Evolutionary conservation across 2,113 vertebrate genomes (phyloP).

Genomic region (Oophaga pumilio): DNA sequence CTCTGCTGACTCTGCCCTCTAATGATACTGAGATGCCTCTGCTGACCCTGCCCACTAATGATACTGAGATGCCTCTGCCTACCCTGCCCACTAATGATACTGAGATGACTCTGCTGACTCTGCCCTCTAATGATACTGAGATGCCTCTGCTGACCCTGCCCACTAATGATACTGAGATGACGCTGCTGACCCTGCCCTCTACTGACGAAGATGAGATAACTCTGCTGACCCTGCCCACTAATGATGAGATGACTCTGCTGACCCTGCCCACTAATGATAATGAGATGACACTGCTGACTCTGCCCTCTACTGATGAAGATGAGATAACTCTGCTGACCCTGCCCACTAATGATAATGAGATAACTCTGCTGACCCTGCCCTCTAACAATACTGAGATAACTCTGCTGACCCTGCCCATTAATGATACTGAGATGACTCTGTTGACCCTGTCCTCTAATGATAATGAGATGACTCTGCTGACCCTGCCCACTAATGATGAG

Average conservation of each 20-base stretch:
- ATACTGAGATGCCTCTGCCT: background rate
- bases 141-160: too few species aligned
- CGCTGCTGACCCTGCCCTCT: too few species aligned
- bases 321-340: background rate
- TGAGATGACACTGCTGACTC: background rate
- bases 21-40: background rate
- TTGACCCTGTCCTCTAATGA: background rate
- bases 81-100: background rate
- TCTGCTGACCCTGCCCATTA: background rate
- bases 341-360: background rate
- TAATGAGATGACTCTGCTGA: background rate
- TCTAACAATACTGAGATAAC: background rate
- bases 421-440: background rate
- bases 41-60: background rate
- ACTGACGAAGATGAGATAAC: background rate
- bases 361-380: background rate
- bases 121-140: background rate
- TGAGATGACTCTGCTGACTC: background rate
- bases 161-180: too few species aligned
- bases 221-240: background rate
- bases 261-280: background rate
- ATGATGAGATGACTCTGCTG: background rate
- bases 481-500: background rate
- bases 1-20: too few species aligned
- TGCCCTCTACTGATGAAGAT: background rate